Conservation (phyloP, 1,140 invertebrate genomes). For the Piezodorus guildinii region DNA sequence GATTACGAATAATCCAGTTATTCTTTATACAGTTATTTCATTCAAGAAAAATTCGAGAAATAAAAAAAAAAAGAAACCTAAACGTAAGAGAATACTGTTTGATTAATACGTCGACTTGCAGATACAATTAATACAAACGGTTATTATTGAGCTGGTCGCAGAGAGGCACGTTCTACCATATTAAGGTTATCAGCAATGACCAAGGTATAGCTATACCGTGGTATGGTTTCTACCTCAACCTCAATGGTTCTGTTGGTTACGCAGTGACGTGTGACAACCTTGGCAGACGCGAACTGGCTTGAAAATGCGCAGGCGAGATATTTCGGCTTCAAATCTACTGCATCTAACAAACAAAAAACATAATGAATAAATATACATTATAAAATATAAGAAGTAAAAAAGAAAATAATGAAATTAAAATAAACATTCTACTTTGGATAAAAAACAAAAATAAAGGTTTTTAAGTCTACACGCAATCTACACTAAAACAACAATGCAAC, state of each 20-base stretch:
- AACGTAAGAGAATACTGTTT: neutral
- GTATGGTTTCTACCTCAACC: too few relatives aligned
- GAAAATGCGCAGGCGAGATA: conserved; percentile 74
- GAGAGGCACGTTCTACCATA: neutral
- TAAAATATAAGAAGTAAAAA: too few relatives aligned
- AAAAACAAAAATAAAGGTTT: too few relatives aligned
- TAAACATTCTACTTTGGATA: too few relatives aligned
- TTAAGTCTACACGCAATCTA: too few relatives aligned
- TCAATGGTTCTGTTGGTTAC: neutral
- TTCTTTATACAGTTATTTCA: neutral
- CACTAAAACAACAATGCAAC: too few relatives aligned
- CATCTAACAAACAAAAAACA: conserved; percentile 44
- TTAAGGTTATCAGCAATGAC: neutral
- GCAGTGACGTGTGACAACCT: conserved; percentile 47
- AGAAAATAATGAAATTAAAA: too few relatives aligned
- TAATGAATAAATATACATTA: conserved; percentile 20
- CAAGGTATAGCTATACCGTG: too few relatives aligned
- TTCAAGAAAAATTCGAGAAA: neutral
- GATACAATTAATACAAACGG: too few relatives aligned
- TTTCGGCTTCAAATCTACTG: conserved; percentile 89
- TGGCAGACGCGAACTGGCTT: conserved; percentile 87
- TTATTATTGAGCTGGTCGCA: too few relatives aligned
- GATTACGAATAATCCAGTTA: neutral
- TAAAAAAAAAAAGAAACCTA: neutral
- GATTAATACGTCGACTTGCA: neutral